phyloP scores from a whole-genome alignment of 35 echinoderm and acorn worm species.

The Apostichopus japonicus region DNA sequence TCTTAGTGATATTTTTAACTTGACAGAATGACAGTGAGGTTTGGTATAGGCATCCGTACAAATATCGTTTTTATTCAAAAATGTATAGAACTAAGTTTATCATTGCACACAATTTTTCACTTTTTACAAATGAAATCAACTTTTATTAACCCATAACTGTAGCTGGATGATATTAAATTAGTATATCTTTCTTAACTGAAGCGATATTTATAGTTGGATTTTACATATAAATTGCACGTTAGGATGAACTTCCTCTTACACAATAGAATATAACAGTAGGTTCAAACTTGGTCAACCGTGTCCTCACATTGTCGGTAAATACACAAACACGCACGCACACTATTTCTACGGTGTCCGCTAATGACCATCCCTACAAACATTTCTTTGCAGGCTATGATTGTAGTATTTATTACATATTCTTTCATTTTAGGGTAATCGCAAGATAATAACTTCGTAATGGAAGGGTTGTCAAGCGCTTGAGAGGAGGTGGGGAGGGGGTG shows the following conservation, averaged over 20 bases:
- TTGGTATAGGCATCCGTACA: neutral
- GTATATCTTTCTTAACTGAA: neutral
- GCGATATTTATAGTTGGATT: neutral
- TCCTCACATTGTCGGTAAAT: neutral
- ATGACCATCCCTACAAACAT: neutral
- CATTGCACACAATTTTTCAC: neutral
- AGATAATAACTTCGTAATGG: too few species aligned
- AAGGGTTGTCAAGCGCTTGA: too few species aligned
- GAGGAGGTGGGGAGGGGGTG: too few species aligned
- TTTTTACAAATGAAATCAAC: neutral
- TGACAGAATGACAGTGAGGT: neutral
- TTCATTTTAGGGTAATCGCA: too few species aligned
- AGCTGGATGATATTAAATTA: neutral
- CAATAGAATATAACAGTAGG: neutral
- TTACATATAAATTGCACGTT: neutral
- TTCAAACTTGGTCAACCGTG: neutral
- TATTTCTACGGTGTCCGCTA: neutral
- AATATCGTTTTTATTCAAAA: neutral
- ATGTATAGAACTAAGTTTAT: neutral
- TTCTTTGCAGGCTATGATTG: too few species aligned
- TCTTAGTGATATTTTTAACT: too few species aligned
- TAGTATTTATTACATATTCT: too few species aligned
- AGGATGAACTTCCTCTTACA: neutral
- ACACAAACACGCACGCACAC: neutral
- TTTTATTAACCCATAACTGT: neutral